These are phyloP conservation scores for Anodontia alba DNA, from an alignment of 2,888 invertebrate species.

Conservation along the genomic window DNA sequence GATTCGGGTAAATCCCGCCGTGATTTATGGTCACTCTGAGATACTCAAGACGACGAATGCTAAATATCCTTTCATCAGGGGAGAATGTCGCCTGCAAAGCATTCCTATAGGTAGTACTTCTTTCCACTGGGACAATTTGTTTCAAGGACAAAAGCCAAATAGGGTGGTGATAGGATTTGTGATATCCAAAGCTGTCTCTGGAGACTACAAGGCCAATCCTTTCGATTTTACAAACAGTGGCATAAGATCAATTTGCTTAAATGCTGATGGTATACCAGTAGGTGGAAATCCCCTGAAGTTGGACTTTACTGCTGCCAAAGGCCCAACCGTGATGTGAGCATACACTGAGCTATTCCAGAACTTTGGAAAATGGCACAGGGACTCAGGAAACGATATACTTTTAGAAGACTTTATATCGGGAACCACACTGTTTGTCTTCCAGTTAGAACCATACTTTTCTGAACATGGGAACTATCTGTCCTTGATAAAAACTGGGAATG, in stretches of 20 bases:
- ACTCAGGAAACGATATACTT: slow-evolving; percentile 1
- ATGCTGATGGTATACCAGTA: slow-evolving; percentile 30
- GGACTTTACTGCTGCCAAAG: slow-evolving; percentile 15
- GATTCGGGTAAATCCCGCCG: slow-evolving; percentile 25
- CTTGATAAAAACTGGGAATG: slow-evolving; percentile 25
- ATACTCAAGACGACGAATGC: slow-evolving; percentile 28
- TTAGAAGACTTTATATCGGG: slow-evolving; percentile 7
- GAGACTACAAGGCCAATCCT: slow-evolving; percentile 29
- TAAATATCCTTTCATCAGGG: slow-evolving; percentile 26
- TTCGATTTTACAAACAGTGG: slow-evolving; percentile 37
- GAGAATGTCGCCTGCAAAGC: slow-evolving; percentile 28
- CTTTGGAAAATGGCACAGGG: not conserved
- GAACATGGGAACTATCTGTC: slow-evolving; percentile 33
- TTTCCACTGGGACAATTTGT: slow-evolving; percentile 39
- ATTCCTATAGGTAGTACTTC: slow-evolving; percentile 18
- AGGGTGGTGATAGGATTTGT: slow-evolving; percentile 34
- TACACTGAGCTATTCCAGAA: slow-evolving; percentile 27
- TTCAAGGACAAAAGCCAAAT: slow-evolving; percentile 33
- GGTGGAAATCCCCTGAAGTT: slow-evolving; percentile 29
- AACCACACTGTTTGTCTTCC: slow-evolving; percentile 11
- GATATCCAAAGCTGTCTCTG: slow-evolving; percentile 20
- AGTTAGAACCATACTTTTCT: slow-evolving; percentile 13
- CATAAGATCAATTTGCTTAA: slow-evolving; percentile 24
- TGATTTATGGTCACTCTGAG: slow-evolving; percentile 36
- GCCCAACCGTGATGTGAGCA: slow-evolving; percentile 11